phyloP scores from a whole-genome alignment of 2,113 vertebrate species.

The Daphoenositta chrysoptera region DNA sequence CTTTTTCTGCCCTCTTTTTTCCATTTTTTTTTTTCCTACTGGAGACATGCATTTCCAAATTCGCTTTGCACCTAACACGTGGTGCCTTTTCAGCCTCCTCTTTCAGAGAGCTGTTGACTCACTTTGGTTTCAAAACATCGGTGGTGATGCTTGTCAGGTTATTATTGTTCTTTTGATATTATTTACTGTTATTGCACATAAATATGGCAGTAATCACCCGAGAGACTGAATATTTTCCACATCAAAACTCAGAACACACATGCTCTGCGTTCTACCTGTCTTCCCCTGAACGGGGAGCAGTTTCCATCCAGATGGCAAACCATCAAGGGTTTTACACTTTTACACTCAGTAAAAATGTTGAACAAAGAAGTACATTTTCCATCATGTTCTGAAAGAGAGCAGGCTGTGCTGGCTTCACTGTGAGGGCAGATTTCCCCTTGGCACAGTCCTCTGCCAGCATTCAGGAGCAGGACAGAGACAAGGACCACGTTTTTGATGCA shows the following conservation, averaged over 20 bases:
- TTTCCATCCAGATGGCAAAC: constrained; percentile 50
- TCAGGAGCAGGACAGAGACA: neutral
- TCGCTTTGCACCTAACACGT: rapidly evolving
- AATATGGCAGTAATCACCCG: neutral
- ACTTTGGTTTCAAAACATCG: neutral
- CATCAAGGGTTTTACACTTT: constrained; percentile 54
- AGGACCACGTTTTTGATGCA: rapidly evolving
- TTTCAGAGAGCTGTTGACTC: neutral
- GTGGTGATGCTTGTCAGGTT: neutral
- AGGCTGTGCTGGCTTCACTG: neutral
- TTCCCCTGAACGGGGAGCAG: neutral
- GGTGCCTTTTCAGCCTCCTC: neutral
- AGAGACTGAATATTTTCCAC: neutral
- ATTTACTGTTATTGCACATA: neutral
- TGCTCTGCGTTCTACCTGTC: neutral
- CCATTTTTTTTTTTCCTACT: neutral
- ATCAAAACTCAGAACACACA: neutral
- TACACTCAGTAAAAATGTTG: constrained; percentile 42
- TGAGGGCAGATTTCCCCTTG: constrained; percentile 31
- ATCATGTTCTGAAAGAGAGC: constrained; percentile 28
- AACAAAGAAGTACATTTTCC: constrained; percentile 58
- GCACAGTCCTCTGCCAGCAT: neutral
- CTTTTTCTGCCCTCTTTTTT: neutral
- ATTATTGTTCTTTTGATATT: neutral
- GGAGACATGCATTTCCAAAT: neutral